A percentile compares a stretch with the other conserved stretches of the same genome.
phyloP scores from a whole-genome alignment of 2,113 vertebrate genomes.

The Erpornis zantholeuca region DNA sequence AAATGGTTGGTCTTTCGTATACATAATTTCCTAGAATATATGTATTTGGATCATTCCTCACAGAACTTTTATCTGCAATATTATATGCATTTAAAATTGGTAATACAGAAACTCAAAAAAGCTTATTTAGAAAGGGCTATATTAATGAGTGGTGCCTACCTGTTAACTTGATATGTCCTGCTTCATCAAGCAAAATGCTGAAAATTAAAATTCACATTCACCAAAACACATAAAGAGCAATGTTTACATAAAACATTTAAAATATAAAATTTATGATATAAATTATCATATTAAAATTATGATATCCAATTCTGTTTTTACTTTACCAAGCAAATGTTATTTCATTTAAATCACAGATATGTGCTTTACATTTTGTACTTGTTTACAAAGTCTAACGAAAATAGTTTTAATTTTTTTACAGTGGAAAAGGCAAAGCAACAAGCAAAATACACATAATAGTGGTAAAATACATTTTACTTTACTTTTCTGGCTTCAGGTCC shows the following conservation, averaged over 20 bases:
- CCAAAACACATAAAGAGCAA: conserved; percentile 73
- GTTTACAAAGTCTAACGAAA: not conserved
- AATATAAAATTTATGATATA: too few species aligned
- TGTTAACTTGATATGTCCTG: conserved; percentile 99
- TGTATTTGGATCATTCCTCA: not conserved
- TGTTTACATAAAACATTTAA: conserved; percentile 48
- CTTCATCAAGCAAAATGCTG: conserved; percentile 99
- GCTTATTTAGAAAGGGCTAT: not conserved
- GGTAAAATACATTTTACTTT: conserved; percentile 79
- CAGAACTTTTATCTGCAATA: not conserved
- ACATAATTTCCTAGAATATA: not conserved
- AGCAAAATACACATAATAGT: conserved; percentile 47
- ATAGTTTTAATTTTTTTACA: not conserved
- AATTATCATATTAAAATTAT: too few species aligned
- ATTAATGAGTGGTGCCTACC: conserved; percentile 76
- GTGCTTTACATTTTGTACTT: not conserved
- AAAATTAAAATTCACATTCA: conserved; percentile 89
- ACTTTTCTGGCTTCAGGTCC: conserved; percentile 99
- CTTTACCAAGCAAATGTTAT: not conserved
- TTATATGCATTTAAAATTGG: not conserved
- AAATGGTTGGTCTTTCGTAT: not conserved
- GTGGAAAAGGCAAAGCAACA: conserved; percentile 2
- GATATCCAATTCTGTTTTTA: not conserved
- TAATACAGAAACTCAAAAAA: not conserved
- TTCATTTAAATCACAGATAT: not conserved